Percentiles rank a stretch among this genome's conserved stretches.
These are phyloP conservation scores for Huso huso DNA, from an alignment of 2,797 vertebrate species.

Conservation along the genomic window DNA sequence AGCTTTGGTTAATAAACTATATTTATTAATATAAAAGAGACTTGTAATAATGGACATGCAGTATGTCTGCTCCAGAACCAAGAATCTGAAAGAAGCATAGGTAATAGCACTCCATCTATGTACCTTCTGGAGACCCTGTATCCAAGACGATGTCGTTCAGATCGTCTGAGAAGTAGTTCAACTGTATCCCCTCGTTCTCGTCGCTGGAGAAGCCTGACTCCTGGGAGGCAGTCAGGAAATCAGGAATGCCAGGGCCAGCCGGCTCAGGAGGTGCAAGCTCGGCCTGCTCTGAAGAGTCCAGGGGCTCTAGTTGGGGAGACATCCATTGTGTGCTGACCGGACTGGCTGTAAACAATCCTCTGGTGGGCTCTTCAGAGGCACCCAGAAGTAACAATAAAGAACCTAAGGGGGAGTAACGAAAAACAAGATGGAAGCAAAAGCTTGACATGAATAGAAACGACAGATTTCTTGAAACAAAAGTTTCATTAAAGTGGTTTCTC, in stretches of 20 bases:
- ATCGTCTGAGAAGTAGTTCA: conserved; percentile 66
- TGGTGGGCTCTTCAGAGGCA: conserved; percentile 37
- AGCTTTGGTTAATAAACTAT: neutral
- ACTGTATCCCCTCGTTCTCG: conserved; percentile 56
- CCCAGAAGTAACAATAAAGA: conserved; percentile 34
- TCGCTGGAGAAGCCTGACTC: conserved; percentile 69
- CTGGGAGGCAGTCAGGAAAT: conserved; percentile 49
- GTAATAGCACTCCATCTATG: conserved; percentile 1
- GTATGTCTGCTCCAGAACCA: too few species aligned
- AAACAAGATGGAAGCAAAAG: neutral
- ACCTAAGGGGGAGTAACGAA: conserved; percentile 33
- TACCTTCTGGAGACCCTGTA: conserved; percentile 45
- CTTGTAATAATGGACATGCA: neutral
- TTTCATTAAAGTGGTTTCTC: too few species aligned
- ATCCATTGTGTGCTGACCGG: conserved; percentile 16
- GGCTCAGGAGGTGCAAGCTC: conserved; percentile 21
- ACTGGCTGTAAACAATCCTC: conserved; percentile 45
- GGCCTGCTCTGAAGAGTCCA: conserved; percentile 43
- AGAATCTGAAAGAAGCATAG: neutral
- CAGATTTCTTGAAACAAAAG: too few species aligned
- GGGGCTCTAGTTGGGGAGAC: conserved; percentile 46
- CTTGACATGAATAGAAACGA: neutral
- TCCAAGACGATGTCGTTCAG: conserved; percentile 56
- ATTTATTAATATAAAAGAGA: neutral
- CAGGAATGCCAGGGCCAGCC: conserved; percentile 26